Evolutionary conservation across 2,113 vertebrate species (phyloP).

Genomic region (Seriola quinqueradiata): DNA sequence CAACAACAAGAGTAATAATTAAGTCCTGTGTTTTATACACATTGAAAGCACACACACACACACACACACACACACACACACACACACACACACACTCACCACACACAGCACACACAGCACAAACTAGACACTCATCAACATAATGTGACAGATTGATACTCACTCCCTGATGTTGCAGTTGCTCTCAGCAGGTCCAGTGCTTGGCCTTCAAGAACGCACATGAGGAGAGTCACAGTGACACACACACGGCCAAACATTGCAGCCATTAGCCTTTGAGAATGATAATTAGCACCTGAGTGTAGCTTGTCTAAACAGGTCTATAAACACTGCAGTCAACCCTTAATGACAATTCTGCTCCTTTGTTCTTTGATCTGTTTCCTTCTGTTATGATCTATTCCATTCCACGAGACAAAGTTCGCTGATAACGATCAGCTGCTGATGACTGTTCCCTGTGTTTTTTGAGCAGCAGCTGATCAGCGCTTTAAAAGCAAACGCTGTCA

Average conservation of each 20-base stretch:
- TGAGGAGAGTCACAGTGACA: conserved; percentile 27
- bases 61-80: too few relatives aligned
- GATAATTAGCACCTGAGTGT: background rate
- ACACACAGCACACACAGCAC: background rate
- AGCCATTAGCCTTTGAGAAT: conserved; percentile 11
- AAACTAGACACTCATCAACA: background rate
- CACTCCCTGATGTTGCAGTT: conserved; percentile 32
- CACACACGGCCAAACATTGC: background rate
- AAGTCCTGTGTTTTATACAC: background rate
- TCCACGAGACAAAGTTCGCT: conserved; percentile 47
- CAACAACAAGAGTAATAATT: background rate
- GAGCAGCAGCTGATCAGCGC: background rate
- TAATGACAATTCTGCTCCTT: background rate
- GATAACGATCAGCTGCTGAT: background rate
- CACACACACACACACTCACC: background rate
- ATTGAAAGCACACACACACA: background rate
- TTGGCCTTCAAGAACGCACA: conserved; percentile 46
- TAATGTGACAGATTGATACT: conserved; percentile 28
- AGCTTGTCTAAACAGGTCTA: background rate
- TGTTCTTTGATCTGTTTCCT: background rate
- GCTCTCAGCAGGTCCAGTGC: conserved; percentile 59
- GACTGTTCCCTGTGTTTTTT: background rate
- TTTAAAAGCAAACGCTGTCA: conserved; percentile 11
- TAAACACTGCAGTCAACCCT: background rate
- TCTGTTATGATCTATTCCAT: background rate